Evolutionary conservation across 2,113 vertebrate genomes (phyloP).

Genomic region (Hippocampus guttulatus): DNA sequence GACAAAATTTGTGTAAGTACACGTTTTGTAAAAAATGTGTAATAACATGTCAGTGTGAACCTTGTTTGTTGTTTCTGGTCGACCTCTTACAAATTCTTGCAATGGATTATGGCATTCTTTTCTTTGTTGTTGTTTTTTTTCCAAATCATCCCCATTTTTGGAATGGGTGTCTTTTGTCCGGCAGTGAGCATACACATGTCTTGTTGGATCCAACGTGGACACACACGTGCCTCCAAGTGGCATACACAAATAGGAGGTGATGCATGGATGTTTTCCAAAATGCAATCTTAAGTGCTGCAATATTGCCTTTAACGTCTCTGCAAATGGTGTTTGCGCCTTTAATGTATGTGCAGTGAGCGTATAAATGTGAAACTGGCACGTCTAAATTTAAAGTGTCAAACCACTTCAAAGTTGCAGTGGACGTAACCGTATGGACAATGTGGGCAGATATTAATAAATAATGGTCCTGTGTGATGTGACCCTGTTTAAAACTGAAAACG

Average conservation of each 20-base stretch:
- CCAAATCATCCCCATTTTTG: too few species aligned
- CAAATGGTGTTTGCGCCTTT: conserved; percentile 8
- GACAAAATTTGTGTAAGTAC: too few species aligned
- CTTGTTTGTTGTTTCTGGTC: too few species aligned
- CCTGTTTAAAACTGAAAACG: conserved; percentile 29
- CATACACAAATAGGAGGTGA: conserved; percentile 9
- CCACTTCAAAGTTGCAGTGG: conserved; percentile 3
- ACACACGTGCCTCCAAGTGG: conserved; percentile 4
- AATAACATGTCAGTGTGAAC: too few species aligned
- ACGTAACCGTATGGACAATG: conserved; percentile 5
- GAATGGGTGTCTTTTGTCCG: too few species aligned
- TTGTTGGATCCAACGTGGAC: too few species aligned
- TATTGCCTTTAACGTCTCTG: conserved; percentile 1
- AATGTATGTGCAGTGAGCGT: conserved; percentile 15
- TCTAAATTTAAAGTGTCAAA: background rate
- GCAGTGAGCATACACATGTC: too few species aligned
- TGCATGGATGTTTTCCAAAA: conserved; percentile 14
- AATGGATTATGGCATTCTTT: too few species aligned
- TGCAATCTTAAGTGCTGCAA: conserved; percentile 7
- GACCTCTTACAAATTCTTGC: too few species aligned
- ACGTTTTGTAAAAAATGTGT: too few species aligned
- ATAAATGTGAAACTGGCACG: conserved; percentile 8
- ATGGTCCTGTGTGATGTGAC: conserved; percentile 13
- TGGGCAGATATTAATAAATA: conserved; percentile 19
- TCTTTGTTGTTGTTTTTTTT: too few species aligned